These are phyloP conservation scores for Rhopilema esculentum DNA, from an alignment of 30 jellyfish, hydroid and myxozoan species.

Conservation along the genomic window DNA sequence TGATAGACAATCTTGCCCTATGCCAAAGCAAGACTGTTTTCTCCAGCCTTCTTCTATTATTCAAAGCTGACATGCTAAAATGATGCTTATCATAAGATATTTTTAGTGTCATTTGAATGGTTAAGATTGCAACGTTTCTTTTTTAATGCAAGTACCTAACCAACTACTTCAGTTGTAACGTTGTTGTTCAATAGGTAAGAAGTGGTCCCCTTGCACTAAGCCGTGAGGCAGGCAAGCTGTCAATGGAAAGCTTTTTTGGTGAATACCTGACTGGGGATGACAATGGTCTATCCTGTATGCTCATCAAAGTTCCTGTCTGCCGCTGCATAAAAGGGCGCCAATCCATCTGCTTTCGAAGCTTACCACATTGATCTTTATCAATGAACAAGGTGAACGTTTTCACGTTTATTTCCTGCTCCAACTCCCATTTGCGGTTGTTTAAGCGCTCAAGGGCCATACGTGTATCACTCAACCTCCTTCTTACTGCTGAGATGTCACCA, in stretches of 20 bases:
- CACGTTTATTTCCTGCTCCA: conserved; percentile 73
- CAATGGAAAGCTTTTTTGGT: conserved; percentile 73
- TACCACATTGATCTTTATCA: conserved; percentile 75
- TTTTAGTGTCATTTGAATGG: neutral
- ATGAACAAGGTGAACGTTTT: conserved; percentile 69
- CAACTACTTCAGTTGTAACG: neutral
- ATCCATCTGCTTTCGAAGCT: conserved; percentile 72
- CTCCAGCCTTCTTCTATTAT: too few species aligned
- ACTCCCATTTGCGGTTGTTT: conserved; percentile 72
- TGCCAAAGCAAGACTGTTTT: too few species aligned
- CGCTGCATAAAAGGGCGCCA: conserved; percentile 82
- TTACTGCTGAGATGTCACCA: conserved; percentile 73
- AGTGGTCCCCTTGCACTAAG: conserved; percentile 53
- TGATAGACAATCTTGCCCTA: too few species aligned
- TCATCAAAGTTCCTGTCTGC: conserved; percentile 55
- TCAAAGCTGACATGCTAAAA: too few species aligned
- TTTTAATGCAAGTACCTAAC: neutral
- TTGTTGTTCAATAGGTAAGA: conserved; percentile 36
- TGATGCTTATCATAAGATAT: too few species aligned
- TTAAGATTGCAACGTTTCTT: neutral
- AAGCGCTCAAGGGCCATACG: conserved; percentile 72
- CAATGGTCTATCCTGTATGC: conserved; percentile 54
- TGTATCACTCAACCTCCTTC: conserved; percentile 70
- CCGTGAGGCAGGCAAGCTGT: conserved; percentile 61
- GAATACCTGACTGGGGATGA: conserved; percentile 65